phyloP scores from a whole-genome alignment of 2,113 vertebrate genomes.

The Sinocyclocheilus anshuiensis region DNA sequence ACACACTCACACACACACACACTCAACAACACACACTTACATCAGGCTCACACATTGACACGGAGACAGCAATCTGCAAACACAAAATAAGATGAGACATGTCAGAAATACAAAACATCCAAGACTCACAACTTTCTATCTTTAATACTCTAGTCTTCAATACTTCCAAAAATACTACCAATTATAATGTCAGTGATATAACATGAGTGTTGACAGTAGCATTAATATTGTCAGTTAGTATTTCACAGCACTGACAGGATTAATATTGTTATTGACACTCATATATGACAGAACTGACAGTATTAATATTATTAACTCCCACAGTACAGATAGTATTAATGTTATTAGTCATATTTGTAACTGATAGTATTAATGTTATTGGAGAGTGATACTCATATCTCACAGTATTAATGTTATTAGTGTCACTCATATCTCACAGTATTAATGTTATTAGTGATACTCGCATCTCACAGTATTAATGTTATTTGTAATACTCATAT shows the following conservation, averaged over 20 bases:
- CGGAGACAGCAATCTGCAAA: constrained; percentile 15
- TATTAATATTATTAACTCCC: neutral
- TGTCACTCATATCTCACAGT: too few relatives aligned
- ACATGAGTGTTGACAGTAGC: neutral
- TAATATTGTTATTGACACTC: neutral
- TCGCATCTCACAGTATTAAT: too few relatives aligned
- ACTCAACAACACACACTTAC: neutral
- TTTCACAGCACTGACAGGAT: neutral
- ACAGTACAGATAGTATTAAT: neutral
- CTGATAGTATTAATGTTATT: neutral
- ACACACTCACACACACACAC: neutral
- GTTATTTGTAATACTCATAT: too few relatives aligned
- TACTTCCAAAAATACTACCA: neutral
- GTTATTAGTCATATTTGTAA: neutral
- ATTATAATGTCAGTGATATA: neutral
- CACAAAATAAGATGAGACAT: neutral
- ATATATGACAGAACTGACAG: neutral
- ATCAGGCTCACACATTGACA: neutral
- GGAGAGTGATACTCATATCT: too few relatives aligned
- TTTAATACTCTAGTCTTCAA: neutral
- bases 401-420: too few relatives aligned
- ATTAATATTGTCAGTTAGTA: neutral
- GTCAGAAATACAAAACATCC: constrained; percentile 12
- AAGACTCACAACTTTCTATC: neutral
- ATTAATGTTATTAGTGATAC: too few relatives aligned